Conservation (phyloP, 2,113 vertebrate genomes). For the Globicephala melas region DNA sequence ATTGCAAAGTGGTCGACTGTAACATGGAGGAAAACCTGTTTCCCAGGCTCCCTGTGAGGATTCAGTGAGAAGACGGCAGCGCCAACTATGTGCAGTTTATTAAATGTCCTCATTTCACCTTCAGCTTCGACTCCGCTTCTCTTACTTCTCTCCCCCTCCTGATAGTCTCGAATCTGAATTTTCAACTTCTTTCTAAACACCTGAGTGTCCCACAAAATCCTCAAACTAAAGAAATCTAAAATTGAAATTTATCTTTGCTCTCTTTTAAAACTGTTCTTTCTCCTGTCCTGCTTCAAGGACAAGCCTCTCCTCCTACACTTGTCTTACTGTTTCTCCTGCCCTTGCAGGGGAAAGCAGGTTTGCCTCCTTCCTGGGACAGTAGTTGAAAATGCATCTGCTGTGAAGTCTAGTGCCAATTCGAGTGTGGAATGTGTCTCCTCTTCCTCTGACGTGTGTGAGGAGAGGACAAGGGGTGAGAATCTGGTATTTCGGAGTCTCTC, state of each 20-base stretch:
- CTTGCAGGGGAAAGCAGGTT: neutral
- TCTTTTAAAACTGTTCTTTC: neutral
- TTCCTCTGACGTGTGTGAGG: neutral
- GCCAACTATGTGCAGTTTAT: rapidly evolving
- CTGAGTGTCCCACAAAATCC: neutral
- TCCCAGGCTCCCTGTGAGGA: neutral
- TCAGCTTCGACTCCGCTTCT: neutral
- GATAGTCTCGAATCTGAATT: neutral
- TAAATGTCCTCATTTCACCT: neutral
- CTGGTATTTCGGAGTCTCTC: neutral
- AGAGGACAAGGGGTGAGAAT: neutral
- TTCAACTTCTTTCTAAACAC: neutral
- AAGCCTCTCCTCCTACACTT: neutral
- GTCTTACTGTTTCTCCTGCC: neutral
- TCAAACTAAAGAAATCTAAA: neutral
- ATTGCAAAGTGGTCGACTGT: neutral
- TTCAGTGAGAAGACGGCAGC: neutral
- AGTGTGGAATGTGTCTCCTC: neutral
- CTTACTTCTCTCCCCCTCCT: neutral
- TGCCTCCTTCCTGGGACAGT: neutral
- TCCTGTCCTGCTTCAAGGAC: neutral
- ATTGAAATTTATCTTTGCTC: neutral
- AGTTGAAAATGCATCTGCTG: neutral
- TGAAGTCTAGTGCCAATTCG: neutral
- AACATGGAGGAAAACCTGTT: neutral